These are phyloP conservation scores for Notoglanidium macrostoma DNA, from an alignment of 2,797 vertebrate genomes.

Conservation along the genomic window DNA sequence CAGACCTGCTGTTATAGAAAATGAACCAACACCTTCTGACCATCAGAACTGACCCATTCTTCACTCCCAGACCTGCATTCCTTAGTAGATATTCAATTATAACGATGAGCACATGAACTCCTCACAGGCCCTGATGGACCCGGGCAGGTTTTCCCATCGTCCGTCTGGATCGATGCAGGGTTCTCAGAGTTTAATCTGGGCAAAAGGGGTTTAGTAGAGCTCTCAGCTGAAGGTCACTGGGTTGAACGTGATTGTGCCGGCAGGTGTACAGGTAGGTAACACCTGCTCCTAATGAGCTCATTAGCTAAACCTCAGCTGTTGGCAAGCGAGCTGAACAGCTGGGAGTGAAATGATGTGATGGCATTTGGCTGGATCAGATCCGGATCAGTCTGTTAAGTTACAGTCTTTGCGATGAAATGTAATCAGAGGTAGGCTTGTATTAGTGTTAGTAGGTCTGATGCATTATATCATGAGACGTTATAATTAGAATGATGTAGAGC, in stretches of 20 bases:
- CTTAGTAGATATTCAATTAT: neutral
- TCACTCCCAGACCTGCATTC: too few species aligned
- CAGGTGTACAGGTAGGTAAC: conserved; percentile 29
- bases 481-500: neutral
- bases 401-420: neutral
- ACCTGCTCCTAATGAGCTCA: conserved; percentile 34
- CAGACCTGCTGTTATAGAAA: neutral
- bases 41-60: neutral
- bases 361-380: neutral
- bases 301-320: conserved; percentile 12
- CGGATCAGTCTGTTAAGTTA: conserved; percentile 10
- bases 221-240: conserved; percentile 17
- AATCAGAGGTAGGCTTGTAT: neutral
- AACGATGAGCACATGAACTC: neutral
- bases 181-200: neutral
- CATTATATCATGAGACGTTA: neutral
- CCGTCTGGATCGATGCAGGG: neutral
- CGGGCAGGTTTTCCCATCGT: neutral
- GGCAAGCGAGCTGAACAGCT: conserved; percentile 22
- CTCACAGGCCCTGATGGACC: neutral
- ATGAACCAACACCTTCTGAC: neutral
- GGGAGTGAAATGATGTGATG: conserved; percentile 20
- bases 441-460: neutral
- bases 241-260: conserved; percentile 1
- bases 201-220: neutral